These are phyloP conservation scores for Callyntrura guangdongensis DNA, from an alignment of 2,888 invertebrate species.

Conservation along the genomic window DNA sequence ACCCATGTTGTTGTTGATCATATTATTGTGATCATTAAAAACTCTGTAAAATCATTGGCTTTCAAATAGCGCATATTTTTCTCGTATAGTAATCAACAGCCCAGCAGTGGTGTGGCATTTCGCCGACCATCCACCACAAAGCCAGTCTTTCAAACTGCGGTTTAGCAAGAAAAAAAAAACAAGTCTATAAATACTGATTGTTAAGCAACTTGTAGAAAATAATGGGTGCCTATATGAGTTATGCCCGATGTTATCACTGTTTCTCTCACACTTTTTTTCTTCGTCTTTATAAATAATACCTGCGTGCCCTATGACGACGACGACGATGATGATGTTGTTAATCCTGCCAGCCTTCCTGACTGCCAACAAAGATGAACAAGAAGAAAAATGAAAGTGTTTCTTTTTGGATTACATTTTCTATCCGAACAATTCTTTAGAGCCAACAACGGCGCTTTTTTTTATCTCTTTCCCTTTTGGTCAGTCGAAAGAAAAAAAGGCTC, in stretches of 20 bases:
- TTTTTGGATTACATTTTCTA: background rate
- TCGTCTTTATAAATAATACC: too few species aligned
- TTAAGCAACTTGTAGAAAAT: too few species aligned
- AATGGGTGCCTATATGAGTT: too few species aligned
- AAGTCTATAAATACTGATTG: background rate
- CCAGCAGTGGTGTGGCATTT: background rate
- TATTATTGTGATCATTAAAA: background rate
- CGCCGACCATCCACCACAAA: too few species aligned
- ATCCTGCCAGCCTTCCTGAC: background rate
- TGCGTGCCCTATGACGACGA: background rate
- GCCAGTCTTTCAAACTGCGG: too few species aligned
- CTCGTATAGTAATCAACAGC: background rate
- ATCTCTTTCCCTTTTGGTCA: background rate
- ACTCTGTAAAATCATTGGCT: background rate
- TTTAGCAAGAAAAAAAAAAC: background rate
- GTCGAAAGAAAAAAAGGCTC: background rate
- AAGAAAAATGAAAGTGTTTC: conserved; percentile 65
- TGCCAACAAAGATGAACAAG: background rate
- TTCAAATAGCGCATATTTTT: too few species aligned
- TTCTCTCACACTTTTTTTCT: too few species aligned
- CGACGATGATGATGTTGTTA: background rate
- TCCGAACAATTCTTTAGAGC: background rate
- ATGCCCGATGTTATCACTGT: too few species aligned
- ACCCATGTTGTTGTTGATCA: conserved; percentile 2
- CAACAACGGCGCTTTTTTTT: background rate